These are phyloP conservation scores for Drosophila sechellia DNA, from an alignment of 1,140 invertebrate species.

Conservation along the genomic window DNA sequence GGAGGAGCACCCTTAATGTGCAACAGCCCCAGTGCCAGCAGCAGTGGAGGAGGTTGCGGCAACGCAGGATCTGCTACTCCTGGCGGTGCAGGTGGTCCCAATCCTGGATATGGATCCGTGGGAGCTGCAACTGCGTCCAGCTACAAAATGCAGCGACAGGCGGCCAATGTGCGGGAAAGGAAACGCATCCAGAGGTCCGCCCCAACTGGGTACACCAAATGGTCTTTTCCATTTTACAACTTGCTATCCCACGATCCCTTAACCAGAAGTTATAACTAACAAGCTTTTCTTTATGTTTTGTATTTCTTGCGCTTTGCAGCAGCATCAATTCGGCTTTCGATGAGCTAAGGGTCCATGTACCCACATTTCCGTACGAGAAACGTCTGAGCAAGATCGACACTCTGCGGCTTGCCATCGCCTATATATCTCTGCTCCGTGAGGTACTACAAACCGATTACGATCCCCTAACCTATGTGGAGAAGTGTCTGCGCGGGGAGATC, in stretches of 20 bases:
- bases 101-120: conserved; percentile 47
- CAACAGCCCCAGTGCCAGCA: conserved; percentile 75
- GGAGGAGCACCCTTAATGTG: conserved; percentile 68
- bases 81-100: conserved; percentile 33
- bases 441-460: conserved; percentile 95
- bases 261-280: conserved; percentile 40
- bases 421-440: conserved; percentile 96
- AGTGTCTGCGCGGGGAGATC: conserved; percentile 94
- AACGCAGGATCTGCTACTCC: conserved; percentile 23
- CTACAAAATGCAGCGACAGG: conserved; percentile 94
- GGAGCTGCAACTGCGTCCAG: conserved; percentile 88
- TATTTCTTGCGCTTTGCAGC: conserved; percentile 87
- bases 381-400: conserved; percentile 99
- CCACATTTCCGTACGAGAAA: conserved; percentile 99
- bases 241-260: conserved; percentile 8
- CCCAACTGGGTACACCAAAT: conserved; percentile 88
- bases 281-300: conserved; percentile 17
- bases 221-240: conserved; percentile 80
- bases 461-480: conserved; percentile 96
- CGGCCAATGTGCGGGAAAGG: conserved; percentile 96
- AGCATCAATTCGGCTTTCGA: conserved; percentile 99
- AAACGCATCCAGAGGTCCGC: conserved; percentile 98
- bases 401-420: conserved; percentile 96
- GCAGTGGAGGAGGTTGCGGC: conserved; percentile 54
- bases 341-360: conserved; percentile 96